Percentiles rank a stretch among this genome's conserved stretches.
These are phyloP conservation scores for Erythrolamprus reginae DNA, from an alignment of 2,113 vertebrate genomes.

Conservation along the genomic window DNA sequence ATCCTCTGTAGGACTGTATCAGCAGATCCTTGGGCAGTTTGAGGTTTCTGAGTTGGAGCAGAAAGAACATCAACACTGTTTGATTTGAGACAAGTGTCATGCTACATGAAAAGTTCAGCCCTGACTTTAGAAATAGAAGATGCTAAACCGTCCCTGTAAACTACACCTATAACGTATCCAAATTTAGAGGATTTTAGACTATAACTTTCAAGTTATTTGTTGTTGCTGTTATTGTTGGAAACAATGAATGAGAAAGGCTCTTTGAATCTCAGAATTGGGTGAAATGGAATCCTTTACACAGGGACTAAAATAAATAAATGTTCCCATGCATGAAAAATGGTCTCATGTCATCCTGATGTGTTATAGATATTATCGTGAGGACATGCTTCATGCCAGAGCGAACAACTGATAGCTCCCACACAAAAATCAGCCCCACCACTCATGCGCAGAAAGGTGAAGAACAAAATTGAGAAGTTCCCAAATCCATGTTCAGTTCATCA, in stretches of 20 bases:
- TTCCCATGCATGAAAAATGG: neutral
- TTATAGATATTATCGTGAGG: neutral
- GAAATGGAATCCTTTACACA: neutral
- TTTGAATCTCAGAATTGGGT: neutral
- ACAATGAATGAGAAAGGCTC: neutral
- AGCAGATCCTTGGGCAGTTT: too few species aligned
- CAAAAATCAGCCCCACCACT: neutral
- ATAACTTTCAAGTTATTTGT: neutral
- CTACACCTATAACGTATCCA: neutral
- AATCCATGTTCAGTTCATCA: neutral
- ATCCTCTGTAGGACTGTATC: too few species aligned
- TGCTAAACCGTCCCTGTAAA: neutral
- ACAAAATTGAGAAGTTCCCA: neutral
- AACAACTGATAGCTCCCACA: neutral
- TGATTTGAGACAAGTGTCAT: neutral
- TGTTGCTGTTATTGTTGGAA: neutral
- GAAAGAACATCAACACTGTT: neutral
- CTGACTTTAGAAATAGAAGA: neutral
- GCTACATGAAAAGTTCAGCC: neutral
- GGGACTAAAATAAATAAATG: neutral
- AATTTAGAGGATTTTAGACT: neutral
- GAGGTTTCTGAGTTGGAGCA: too few species aligned
- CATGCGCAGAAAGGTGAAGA: neutral
- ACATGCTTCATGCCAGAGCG: neutral
- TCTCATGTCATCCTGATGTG: neutral